Evolutionary conservation across 2,888 invertebrate species (phyloP).

Genomic region (Chelonus formosanus): DNA sequence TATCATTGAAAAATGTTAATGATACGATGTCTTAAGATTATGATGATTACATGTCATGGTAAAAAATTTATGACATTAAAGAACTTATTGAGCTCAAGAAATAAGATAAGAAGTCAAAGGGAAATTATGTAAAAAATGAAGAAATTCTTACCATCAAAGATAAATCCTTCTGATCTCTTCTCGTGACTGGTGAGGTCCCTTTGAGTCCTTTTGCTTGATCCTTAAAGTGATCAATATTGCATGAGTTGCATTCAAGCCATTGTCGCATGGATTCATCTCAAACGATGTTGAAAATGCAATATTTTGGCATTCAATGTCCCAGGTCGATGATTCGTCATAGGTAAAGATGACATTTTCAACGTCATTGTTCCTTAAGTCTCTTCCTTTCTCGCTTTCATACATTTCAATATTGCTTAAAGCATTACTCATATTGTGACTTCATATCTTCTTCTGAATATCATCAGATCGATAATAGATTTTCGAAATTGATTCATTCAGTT

Average conservation of each 20-base stretch:
- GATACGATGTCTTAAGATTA: too few relatives aligned
- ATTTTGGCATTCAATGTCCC: neutral
- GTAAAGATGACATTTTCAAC: slow-evolving; percentile 3
- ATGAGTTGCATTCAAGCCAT: slow-evolving; percentile 23
- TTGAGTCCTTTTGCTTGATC: slow-evolving; percentile 18
- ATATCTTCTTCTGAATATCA: too few relatives aligned
- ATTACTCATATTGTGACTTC: too few relatives aligned
- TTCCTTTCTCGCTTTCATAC: neutral
- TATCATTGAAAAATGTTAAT: too few relatives aligned
- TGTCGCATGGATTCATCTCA: slow-evolving; percentile 15
- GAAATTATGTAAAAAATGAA: slow-evolving; percentile 2
- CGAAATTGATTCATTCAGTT: too few relatives aligned
- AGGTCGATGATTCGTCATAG: slow-evolving; percentile 9
- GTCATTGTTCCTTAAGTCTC: slow-evolving; percentile 8
- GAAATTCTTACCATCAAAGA: slow-evolving; percentile 16
- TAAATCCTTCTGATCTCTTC: slow-evolving; percentile 12
- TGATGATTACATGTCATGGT: too few relatives aligned
- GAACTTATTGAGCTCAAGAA: too few relatives aligned
- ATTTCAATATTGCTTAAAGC: neutral
- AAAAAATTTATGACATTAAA: too few relatives aligned
- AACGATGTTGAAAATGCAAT: slow-evolving; percentile 1
- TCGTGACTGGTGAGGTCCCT: slow-evolving; percentile 5
- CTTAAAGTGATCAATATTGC: slow-evolving; percentile 28
- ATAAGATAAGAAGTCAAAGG: neutral
- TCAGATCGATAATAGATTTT: too few relatives aligned